A percentile compares a stretch with the other conserved stretches of the same genome.
These are phyloP conservation scores for Chaetodon trifasciatus DNA, from an alignment of 2,797 vertebrate species.

Conservation along the genomic window DNA sequence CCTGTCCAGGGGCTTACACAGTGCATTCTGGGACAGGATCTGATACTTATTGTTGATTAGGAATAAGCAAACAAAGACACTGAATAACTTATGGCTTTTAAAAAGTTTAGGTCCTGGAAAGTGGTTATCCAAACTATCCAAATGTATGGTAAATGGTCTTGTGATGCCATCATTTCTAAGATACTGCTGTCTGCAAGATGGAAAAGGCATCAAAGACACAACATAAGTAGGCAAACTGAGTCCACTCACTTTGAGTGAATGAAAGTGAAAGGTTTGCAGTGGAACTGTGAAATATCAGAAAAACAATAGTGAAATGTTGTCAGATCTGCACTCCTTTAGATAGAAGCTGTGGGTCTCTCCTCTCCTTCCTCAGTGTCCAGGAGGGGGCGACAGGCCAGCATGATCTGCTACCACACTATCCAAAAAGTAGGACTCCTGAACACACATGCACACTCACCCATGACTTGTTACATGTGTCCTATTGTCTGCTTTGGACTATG, in stretches of 20 bases:
- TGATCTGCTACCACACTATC: background rate
- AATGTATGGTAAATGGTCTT: background rate
- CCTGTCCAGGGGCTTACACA: background rate
- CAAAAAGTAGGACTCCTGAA: background rate
- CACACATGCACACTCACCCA: slow-evolving; percentile 1
- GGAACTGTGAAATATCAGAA: background rate
- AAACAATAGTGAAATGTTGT: background rate
- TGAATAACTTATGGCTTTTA: background rate
- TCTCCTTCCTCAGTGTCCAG: slow-evolving; percentile 63
- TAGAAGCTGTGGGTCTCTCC: background rate
- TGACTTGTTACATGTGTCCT: slow-evolving; percentile 1
- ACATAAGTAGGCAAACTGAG: background rate
- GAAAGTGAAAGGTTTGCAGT: background rate
- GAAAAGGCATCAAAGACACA: background rate
- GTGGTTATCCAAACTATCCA: background rate
- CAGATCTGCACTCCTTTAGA: background rate
- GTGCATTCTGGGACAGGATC: slow-evolving; percentile 15
- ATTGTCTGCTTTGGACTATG: background rate
- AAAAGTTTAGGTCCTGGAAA: background rate
- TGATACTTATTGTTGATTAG: background rate
- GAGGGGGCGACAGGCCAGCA: slow-evolving; percentile 74
- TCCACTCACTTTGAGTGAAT: background rate
- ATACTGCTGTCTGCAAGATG: background rate
- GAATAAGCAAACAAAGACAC: background rate
- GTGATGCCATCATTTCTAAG: background rate